A percentile compares a stretch with the other conserved stretches of the same genome.
phyloP scores from a whole-genome alignment of 2,113 vertebrate genomes.

The Brachionichthys hirsutus region DNA sequence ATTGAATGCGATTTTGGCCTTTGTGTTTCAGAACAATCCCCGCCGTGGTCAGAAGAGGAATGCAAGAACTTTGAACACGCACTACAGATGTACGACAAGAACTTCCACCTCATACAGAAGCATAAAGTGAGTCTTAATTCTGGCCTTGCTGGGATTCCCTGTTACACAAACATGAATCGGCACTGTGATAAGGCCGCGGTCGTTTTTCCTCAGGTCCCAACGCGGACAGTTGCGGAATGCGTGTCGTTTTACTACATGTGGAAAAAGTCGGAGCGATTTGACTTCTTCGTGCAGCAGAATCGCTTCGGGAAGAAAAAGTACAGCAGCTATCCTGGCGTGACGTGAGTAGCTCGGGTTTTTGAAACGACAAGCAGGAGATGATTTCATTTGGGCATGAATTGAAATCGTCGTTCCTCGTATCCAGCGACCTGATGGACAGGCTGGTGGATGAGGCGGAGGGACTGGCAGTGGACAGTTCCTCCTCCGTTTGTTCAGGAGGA shows the following conservation, averaged over 20 bases:
- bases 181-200: too few relatives aligned
- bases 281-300: slow-evolving; percentile 97
- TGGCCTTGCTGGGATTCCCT: background rate
- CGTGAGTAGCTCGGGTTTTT: slow-evolving; percentile 80
- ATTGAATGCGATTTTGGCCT: background rate
- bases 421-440: slow-evolving; percentile 95
- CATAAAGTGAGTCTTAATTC: slow-evolving; percentile 84
- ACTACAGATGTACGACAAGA: slow-evolving; percentile 95
- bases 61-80: slow-evolving; percentile 97
- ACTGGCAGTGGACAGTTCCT: slow-evolving; percentile 84
- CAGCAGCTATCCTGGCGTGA: slow-evolving; percentile 95
- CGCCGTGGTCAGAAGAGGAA: slow-evolving; percentile 97
- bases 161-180: background rate
- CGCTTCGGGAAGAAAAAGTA: slow-evolving; percentile 97
- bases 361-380: too few relatives aligned
- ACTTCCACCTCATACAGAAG: slow-evolving; percentile 98
- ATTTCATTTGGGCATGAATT: background rate
- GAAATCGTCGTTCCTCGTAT: background rate
- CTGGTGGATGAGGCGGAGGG: slow-evolving; percentile 95
- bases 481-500: slow-evolving; percentile 84
- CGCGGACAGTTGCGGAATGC: slow-evolving; percentile 93
- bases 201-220: slow-evolving; percentile 80
- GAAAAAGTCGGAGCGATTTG: slow-evolving; percentile 98
- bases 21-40: slow-evolving; percentile 82
- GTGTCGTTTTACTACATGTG: slow-evolving; percentile 99